phyloP scores from a whole-genome alignment of 2,888 invertebrate species.

The Nemotelus nigrinus region DNA sequence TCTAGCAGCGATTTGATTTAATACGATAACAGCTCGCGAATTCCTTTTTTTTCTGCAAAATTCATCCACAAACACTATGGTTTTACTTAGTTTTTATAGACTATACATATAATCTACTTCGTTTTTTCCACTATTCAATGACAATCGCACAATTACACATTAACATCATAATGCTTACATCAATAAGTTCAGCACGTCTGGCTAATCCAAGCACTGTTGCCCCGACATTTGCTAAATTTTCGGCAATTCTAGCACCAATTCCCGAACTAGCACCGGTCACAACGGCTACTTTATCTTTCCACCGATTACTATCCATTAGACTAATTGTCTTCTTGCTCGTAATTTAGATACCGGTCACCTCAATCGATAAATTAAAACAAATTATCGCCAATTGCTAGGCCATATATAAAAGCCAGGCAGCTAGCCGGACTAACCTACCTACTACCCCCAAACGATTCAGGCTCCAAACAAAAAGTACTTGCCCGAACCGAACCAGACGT shows the following conservation, averaged over 20 bases:
- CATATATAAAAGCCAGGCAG: slow-evolving; percentile 13
- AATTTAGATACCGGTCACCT: slow-evolving; percentile 23
- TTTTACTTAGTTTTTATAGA: too few species aligned
- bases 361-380: slow-evolving; percentile 43
- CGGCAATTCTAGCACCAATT: slow-evolving; percentile 64
- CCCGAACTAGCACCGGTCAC: slow-evolving; percentile 66
- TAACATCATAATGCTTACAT: slow-evolving; percentile 57
- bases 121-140: not conserved
- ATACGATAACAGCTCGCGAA: too few species aligned
- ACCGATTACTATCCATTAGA: slow-evolving; percentile 51
- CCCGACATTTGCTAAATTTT: slow-evolving; percentile 64
- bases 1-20: too few species aligned
- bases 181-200: slow-evolving; percentile 65
- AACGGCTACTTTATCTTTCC: slow-evolving; percentile 61
- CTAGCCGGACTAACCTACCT: not conserved
- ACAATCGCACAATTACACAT: not conserved
- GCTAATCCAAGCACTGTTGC: slow-evolving; percentile 68
- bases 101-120: not conserved
- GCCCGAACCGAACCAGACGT: not conserved
- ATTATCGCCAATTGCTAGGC: slow-evolving; percentile 35
- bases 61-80: too few species aligned
- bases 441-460: not conserved
- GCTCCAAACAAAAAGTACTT: not conserved
- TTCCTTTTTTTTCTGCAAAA: too few species aligned
- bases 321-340: slow-evolving; percentile 4